These are phyloP conservation scores for Pheosia gnoma DNA, from an alignment of 2,888 invertebrate genomes.

Conservation along the genomic window DNA sequence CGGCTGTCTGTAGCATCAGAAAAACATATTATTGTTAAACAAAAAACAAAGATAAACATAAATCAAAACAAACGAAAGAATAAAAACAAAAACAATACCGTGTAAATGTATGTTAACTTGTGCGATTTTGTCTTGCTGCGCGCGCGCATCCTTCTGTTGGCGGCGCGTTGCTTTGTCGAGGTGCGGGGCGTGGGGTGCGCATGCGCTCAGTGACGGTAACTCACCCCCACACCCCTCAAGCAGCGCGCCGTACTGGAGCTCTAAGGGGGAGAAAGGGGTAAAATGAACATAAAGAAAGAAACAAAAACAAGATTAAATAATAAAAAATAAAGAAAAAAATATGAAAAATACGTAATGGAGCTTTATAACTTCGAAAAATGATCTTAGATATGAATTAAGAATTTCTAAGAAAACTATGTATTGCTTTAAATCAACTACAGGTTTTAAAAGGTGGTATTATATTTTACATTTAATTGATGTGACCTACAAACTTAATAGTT, in stretches of 20 bases:
- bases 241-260: slow-evolving; percentile 83
- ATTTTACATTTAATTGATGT: neutral
- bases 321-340: slow-evolving; percentile 44
- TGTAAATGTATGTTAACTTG: slow-evolving; percentile 93
- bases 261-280: slow-evolving; percentile 57
- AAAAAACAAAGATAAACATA: slow-evolving; percentile 15
- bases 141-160: slow-evolving; percentile 86
- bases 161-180: slow-evolving; percentile 85
- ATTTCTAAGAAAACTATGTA: no score
- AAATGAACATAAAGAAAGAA: slow-evolving; percentile 31
- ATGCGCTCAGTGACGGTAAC: slow-evolving; percentile 75
- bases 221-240: slow-evolving; percentile 84
- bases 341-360: slow-evolving; percentile 10
- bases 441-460: no score
- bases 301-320: slow-evolving; percentile 40
- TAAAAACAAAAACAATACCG: slow-evolving; percentile 85
- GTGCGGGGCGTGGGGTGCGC: slow-evolving; percentile 79
- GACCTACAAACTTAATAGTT: neutral
- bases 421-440: no score
- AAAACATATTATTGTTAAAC: neutral
- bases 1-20: no score
- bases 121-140: slow-evolving; percentile 89
- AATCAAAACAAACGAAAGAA: slow-evolving; percentile 26
- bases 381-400: no score
- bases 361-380: no score